Percentiles rank a stretch among this genome's conserved stretches.
These are phyloP conservation scores for Phoenicopterus ruber DNA, from an alignment of 2,113 vertebrate genomes.

Conservation along the genomic window DNA sequence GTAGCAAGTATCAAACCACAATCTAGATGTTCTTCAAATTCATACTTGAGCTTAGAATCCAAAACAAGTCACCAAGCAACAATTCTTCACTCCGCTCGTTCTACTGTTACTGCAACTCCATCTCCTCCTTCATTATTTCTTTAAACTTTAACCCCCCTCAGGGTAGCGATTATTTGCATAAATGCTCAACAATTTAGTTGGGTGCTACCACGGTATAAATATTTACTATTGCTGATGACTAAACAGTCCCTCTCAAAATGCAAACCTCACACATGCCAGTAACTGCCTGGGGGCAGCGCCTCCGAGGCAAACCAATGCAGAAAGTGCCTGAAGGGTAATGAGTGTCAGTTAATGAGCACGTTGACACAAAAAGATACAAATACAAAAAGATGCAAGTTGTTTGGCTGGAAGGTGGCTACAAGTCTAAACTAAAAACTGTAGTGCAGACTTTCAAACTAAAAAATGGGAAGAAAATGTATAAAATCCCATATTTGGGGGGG, in stretches of 20 bases:
- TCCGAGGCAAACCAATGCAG: fast-evolving
- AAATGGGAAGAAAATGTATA: not conserved
- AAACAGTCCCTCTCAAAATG: not conserved
- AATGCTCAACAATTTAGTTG: no score
- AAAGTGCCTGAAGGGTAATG: not conserved
- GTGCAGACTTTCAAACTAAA: not conserved
- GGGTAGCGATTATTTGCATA: not conserved
- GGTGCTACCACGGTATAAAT: not conserved
- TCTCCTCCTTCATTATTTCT: not conserved
- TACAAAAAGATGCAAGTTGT: fast-evolving
- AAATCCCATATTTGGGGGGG: not conserved
- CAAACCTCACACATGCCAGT: fast-evolving
- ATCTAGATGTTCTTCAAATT: not conserved
- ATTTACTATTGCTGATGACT: not conserved
- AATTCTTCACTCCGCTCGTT: not conserved
- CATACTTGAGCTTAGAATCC: not conserved
- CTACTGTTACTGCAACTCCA: not conserved
- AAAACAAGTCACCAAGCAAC: not conserved
- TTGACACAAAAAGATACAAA: no score
- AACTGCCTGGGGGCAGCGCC: not conserved
- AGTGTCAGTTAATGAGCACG: fast-evolving
- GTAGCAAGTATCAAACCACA: not conserved
- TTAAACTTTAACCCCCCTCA: not conserved
- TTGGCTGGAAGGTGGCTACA: not conserved
- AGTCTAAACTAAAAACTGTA: not conserved